These are phyloP conservation scores for Phymastichus coffea DNA, from an alignment of 1,140 invertebrate genomes.

Conservation along the genomic window DNA sequence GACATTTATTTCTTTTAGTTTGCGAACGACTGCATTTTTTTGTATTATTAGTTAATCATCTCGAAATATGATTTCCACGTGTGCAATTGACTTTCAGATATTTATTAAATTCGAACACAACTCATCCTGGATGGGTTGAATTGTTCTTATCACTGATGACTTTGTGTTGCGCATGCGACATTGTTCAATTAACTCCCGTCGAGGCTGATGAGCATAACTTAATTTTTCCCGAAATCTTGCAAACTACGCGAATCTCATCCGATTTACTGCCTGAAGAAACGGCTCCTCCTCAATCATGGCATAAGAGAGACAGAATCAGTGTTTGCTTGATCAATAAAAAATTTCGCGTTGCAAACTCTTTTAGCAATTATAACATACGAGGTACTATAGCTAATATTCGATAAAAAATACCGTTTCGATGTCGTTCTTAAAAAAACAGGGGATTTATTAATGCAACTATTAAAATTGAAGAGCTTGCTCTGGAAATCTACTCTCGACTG, in stretches of 20 bases:
- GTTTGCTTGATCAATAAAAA: conserved; percentile 21
- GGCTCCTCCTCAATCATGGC: conserved; percentile 24
- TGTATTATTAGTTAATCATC: too few relatives aligned
- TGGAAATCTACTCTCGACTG: conserved; percentile 29
- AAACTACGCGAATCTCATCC: conserved; percentile 17
- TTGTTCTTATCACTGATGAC: conserved; percentile 22
- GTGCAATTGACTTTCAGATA: too few relatives aligned
- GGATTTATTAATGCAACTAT: too few relatives aligned
- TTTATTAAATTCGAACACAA: background rate
- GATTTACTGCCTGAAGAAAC: conserved; percentile 32
- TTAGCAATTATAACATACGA: conserved; percentile 6
- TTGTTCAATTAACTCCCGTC: conserved; percentile 1
- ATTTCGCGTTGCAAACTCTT: background rate
- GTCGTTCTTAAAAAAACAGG: too few relatives aligned
- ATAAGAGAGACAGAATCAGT: conserved; percentile 3
- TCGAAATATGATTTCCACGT: too few relatives aligned
- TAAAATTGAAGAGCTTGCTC: background rate
- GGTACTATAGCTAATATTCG: conserved; percentile 1
- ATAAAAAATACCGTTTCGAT: too few relatives aligned
- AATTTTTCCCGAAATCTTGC: conserved; percentile 15
- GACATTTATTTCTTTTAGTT: too few relatives aligned
- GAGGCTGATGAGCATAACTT: conserved; percentile 6
- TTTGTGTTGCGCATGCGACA: conserved; percentile 1
- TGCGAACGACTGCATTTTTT: too few relatives aligned
- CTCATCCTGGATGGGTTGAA: conserved; percentile 34